A percentile compares a stretch with the other conserved stretches of the same genome.
phyloP scores from a whole-genome alignment of 2,888 invertebrate species.

The Prosopocoilus inquinatus region DNA sequence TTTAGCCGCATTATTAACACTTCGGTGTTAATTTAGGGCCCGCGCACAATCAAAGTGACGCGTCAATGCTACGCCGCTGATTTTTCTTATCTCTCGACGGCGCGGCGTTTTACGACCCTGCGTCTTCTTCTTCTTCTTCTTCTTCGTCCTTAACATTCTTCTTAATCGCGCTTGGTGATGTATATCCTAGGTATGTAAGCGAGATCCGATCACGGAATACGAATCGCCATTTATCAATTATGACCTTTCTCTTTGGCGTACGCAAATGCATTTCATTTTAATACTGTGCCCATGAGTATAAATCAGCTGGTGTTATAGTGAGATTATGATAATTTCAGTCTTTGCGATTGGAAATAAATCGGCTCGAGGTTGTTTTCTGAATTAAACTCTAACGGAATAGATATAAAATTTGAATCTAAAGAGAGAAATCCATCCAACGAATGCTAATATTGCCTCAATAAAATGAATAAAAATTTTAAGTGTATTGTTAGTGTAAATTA shows the following conservation, averaged over 20 bases:
- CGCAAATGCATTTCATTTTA: neutral
- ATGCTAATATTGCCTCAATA: no score
- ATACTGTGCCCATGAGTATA: neutral
- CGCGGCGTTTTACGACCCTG: neutral
- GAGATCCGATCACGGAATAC: slow-evolving; percentile 6
- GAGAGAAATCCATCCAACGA: no score
- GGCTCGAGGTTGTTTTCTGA: no score
- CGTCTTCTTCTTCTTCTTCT: neutral
- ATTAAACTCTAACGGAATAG: no score
- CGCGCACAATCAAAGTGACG: neutral
- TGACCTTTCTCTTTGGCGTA: slow-evolving; percentile 1
- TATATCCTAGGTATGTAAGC: neutral
- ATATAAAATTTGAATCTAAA: no score
- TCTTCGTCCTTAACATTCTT: neutral
- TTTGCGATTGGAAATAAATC: no score
- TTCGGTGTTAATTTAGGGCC: slow-evolving; percentile 27
- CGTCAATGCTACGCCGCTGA: neutral
- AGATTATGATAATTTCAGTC: no score
- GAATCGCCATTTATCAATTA: slow-evolving; percentile 7
- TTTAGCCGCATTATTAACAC: slow-evolving; percentile 30
- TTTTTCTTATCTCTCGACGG: neutral
- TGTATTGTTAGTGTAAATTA: no score
- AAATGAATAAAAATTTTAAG: no score
- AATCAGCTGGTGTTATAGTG: neutral
- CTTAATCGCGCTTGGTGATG: neutral